Evolutionary conservation across 2,113 vertebrate species (phyloP), one percentile per base, ranked within the genome.

Genomic region (Apaloderma vittatum): DNA sequence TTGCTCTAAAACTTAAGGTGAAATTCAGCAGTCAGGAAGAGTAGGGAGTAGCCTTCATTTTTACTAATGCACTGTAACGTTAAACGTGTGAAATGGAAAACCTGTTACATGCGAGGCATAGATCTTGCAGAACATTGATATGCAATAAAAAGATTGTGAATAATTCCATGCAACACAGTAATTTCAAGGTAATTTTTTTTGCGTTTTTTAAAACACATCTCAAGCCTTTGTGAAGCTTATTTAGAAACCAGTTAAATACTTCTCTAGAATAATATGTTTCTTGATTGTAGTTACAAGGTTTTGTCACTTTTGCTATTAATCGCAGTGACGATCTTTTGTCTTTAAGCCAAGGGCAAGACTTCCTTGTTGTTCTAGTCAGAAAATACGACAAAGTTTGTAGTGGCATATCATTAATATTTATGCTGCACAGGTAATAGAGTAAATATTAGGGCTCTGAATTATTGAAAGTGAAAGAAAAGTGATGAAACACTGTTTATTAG

Each of bases 401-500:
- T 77, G n/a, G 51, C 62, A 81, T 73, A 92, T 98, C 98, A 98
- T 99, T 98, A 99, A 99, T 99, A 99, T 99, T 99, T 99, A 99
- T 98, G 94, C 98, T 98, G 96, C 97, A 97, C 98, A 99, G 99
- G 99, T 99, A 99, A 99, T 98, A 98, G 97, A 98, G 98, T 99
- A 99, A 99, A 99, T 99, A 99, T 99, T 99, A 99, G 98, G 98
- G 94, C 96, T 97, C 99, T 99, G 98, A 99, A 99, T 99, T 99
- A 99, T 99, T 98, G 97, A 98, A 98, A 98, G 85, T 92, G 96
- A 98, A 98, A 98, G 97, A 97, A 98, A 98, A 98, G 95, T 98
- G 98, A 98, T 99, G 98, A 99, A 98, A 99, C 97, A 98, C 98
- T 99, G 97, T 99, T 98, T 98, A 97, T 98, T 99, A 98, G 98